Percentiles rank a stretch among this genome's conserved stretches.
Conservation (phyloP, 2,113 vertebrate species). For the Nothobranchius kuhntae region DNA sequence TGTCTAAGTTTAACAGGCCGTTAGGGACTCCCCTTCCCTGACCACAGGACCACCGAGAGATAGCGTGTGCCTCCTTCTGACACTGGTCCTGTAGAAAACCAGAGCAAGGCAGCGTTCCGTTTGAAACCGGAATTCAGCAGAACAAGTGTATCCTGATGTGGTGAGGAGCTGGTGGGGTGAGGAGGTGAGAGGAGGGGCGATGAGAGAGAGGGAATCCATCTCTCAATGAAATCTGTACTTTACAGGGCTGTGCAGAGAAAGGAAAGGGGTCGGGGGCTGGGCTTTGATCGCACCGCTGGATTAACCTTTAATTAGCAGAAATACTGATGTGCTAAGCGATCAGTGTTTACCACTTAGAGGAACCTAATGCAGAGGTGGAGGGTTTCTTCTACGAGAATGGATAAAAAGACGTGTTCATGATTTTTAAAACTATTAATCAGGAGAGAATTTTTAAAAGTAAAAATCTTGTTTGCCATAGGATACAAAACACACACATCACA, state of each 20-base stretch:
- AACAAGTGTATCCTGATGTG: constrained; percentile 86
- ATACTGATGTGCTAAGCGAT: no score
- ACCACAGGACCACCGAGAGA: constrained; percentile 73
- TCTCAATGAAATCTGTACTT: constrained; percentile 49
- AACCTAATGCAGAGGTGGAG: no score
- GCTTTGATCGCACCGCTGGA: not conserved
- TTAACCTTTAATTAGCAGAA: no score
- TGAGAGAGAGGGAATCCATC: constrained; percentile 53
- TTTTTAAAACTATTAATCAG: no score
- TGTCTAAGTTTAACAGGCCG: constrained; percentile 67
- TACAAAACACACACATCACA: no score
- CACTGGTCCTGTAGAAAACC: constrained; percentile 67
- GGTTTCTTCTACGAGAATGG: no score
- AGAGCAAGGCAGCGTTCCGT: constrained; percentile 78
- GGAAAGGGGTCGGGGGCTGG: constrained; percentile 1
- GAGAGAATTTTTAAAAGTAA: no score
- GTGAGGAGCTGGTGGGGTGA: constrained; percentile 75
- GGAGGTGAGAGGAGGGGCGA: constrained; percentile 50
- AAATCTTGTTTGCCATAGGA: no score
- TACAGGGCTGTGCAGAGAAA: constrained; percentile 17
- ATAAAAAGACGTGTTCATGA: no score
- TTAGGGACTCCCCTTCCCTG: constrained; percentile 70
- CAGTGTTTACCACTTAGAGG: no score
- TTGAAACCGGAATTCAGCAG: constrained; percentile 84
- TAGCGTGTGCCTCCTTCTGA: constrained; percentile 65